phyloP scores from a whole-genome alignment of 2,888 invertebrate genomes.

The Synergus laeviventris region DNA sequence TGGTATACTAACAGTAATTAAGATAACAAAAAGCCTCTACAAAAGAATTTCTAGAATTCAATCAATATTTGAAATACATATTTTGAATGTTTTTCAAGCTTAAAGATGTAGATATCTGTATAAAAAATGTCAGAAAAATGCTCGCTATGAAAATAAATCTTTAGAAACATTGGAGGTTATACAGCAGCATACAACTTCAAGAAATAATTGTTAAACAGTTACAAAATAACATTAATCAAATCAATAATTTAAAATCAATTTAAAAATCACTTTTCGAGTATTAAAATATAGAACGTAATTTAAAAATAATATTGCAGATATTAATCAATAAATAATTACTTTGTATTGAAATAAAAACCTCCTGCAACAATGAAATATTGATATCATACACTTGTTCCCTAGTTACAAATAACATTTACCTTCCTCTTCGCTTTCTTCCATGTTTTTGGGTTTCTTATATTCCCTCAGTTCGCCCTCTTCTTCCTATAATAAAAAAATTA shows the following conservation, averaged over 20 bases:
- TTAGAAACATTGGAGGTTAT: background rate
- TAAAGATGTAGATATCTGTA: background rate
- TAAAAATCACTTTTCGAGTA: background rate
- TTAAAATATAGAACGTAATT: background rate
- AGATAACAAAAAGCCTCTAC: background rate
- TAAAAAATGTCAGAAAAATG: background rate
- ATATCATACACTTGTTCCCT: background rate
- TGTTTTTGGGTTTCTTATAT: slow-evolving; percentile 86
- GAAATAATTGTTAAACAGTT: background rate
- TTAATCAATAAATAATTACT: slow-evolving; percentile 78
- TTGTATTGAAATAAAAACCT: slow-evolving; percentile 81
- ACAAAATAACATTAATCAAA: background rate
- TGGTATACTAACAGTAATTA: background rate
- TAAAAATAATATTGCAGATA: background rate
- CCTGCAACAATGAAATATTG: slow-evolving; percentile 67
- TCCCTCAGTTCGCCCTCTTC: slow-evolving; percentile 88
- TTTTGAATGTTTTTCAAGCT: background rate
- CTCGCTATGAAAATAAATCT: background rate
- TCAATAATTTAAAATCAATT: background rate
- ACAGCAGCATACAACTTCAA: background rate
- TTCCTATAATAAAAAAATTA: slow-evolving; percentile 72
- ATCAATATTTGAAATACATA: background rate
- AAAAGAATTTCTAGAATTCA: background rate
- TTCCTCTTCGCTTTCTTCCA: slow-evolving; percentile 91
- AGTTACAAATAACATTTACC: slow-evolving; percentile 80